Base-by-base conservation (phyloP, 1,140 invertebrate species). In the Hyposmocoma kahamanoa region DNA sequence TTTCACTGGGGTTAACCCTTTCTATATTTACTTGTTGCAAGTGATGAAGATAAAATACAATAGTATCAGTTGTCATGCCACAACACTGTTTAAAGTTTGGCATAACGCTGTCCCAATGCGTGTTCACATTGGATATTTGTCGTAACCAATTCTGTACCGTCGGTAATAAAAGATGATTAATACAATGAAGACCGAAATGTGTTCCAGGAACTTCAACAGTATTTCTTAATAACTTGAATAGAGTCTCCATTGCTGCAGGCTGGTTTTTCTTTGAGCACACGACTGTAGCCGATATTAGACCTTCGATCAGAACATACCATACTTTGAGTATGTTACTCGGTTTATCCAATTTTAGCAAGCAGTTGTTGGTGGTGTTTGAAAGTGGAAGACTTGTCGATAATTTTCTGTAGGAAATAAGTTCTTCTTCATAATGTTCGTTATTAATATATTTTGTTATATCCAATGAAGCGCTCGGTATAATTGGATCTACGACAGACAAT, bases 51-150 rank as follows among this genome's bases (percentile, higher is more conserved):
- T 95, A 96, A 70, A 96, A 92, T 0, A 98, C 96, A n/a, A 97
- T 91, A 21, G 97, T 87, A 70, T 98, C 96, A 3, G 95, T 95
- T 19, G 94, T 93, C 62, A 96, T 91, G 10, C 96, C 96, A 72
- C 94, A 96, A 65, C 94, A 97, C 66, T 97, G 96, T 71, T 97
- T 97, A 66, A 97, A 98, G 75, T 96, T 97, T 32, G 93, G 90
- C 57, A 92, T 92, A 55, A 92, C 91, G 34, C 90, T 90, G 59
- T 93, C 91, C 91, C 92, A 93, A 24, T 91, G 88, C 56, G 89
- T 88, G 57, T 89, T 89, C 1, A 90, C 89, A 50, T 90, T 89
- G 49, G 91, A 88, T 43, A 93, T 90, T 68, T 94, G 92, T 8
- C 95, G 87, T 38, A 97, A 73, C 96, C 96, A 97, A 56, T 92